These are phyloP conservation scores for Tubulanus polymorphus DNA, from an alignment of 2,888 invertebrate genomes.

Conservation along the genomic window DNA sequence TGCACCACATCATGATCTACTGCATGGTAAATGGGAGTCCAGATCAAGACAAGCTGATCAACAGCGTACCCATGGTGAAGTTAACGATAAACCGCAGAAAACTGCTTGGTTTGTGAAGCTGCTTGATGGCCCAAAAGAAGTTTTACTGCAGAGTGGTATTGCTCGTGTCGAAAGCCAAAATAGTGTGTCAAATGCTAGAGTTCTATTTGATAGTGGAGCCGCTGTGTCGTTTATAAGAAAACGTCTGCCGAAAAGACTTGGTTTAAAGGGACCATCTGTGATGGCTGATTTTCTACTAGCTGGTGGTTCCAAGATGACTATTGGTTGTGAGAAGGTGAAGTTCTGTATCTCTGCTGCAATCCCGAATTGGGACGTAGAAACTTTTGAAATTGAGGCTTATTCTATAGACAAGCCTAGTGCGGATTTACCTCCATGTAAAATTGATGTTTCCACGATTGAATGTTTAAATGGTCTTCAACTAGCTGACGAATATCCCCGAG, in stretches of 20 bases:
- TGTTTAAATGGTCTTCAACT: background rate
- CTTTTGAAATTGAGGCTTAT: background rate
- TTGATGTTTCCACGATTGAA: background rate
- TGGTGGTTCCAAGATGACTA: background rate
- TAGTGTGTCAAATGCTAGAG: background rate
- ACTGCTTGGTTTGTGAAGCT: background rate
- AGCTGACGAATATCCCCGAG: background rate
- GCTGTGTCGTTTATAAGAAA: background rate
- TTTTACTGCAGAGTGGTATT: background rate
- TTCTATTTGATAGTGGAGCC: background rate
- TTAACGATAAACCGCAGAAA: no score
- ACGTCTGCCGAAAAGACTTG: background rate
- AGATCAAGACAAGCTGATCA: no score
- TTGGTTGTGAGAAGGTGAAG: background rate
- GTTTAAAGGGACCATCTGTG: background rate
- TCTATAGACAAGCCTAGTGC: background rate
- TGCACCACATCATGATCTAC: no score
- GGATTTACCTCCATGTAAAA: background rate
- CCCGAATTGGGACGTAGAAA: background rate
- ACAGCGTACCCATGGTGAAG: no score
- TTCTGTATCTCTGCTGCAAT: background rate
- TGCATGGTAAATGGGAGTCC: no score
- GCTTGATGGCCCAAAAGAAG: background rate
- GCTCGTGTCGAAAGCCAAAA: background rate
- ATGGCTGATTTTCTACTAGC: background rate